These are phyloP conservation scores for Lineus longissimus DNA, from an alignment of 1,140 invertebrate species.

Conservation along the genomic window DNA sequence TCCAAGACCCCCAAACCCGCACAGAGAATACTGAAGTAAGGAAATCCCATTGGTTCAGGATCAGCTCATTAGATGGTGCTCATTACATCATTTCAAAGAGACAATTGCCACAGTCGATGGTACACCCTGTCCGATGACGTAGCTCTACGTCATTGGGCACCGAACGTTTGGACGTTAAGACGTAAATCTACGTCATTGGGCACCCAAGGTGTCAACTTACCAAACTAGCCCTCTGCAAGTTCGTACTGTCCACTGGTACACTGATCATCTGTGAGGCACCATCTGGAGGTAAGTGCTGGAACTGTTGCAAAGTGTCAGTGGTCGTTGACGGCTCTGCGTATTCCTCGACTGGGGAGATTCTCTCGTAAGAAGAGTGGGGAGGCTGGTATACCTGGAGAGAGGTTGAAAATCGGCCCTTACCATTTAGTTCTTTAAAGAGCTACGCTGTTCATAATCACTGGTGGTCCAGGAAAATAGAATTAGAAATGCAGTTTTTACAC, in stretches of 20 bases:
- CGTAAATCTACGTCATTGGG: not conserved
- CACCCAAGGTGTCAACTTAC: not conserved
- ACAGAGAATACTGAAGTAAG: too few relatives aligned
- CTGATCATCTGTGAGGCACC: not conserved
- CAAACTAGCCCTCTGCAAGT: not conserved
- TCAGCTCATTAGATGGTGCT: too few relatives aligned
- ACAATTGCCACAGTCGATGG: too few relatives aligned
- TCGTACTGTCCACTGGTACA: not conserved
- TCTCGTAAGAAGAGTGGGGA: not conserved
- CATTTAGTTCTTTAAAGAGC: not conserved
- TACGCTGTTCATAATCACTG: not conserved
- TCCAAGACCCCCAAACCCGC: too few relatives aligned
- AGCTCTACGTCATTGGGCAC: not conserved
- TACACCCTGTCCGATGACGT: too few relatives aligned
- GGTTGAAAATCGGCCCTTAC: not conserved
- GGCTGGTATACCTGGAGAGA: not conserved
- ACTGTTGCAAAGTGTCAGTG: slow-evolving; percentile 3
- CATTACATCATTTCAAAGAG: too few relatives aligned
- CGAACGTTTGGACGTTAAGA: too few relatives aligned
- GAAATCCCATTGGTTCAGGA: too few relatives aligned
- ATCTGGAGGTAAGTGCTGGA: slow-evolving; percentile 2
- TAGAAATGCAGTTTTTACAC: too few relatives aligned
- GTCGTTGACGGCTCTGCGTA: slow-evolving; percentile 1
- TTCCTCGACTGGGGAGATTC: not conserved
- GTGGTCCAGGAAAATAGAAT: too few relatives aligned